These are phyloP conservation scores for Porites australiensis DNA, from an alignment of 64 coral and sea anemone genomes.

Conservation along the genomic window DNA sequence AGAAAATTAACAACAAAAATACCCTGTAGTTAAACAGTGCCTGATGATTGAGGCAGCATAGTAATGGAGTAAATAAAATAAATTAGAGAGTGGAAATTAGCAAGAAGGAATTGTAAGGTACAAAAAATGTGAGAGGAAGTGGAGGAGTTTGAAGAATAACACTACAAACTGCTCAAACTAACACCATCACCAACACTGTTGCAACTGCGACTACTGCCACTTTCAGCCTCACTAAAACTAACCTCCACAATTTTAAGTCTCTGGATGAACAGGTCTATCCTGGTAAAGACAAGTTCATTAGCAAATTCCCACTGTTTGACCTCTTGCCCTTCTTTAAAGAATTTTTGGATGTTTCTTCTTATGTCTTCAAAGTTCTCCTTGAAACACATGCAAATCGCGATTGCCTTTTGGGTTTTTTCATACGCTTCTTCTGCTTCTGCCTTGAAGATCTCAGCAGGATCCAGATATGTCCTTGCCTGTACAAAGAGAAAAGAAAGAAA, in stretches of 20 bases:
- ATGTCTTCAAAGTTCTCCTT: slow-evolving; percentile 83
- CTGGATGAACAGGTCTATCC: slow-evolving; percentile 87
- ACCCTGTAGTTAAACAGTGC: not conserved
- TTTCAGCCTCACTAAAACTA: not conserved
- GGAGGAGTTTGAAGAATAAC: too few species aligned
- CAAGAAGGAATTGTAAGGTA: too few species aligned
- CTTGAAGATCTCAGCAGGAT: slow-evolving; percentile 98
- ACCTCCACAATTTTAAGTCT: slow-evolving; percentile 92
- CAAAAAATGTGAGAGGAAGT: too few species aligned
- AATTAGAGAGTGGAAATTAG: too few species aligned
- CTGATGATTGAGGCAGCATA: too few species aligned
- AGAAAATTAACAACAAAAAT: not conserved
- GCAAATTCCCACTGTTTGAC: slow-evolving; percentile 94
- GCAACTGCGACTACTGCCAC: too few species aligned
- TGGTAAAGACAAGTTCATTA: slow-evolving; percentile 90
- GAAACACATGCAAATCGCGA: slow-evolving; percentile 86
- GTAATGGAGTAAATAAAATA: too few species aligned
- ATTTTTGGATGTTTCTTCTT: slow-evolving; percentile 86
- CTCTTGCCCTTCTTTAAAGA: slow-evolving; percentile 88
- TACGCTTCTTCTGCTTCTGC: slow-evolving; percentile 90
- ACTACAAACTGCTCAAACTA: too few species aligned
- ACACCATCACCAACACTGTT: too few species aligned
- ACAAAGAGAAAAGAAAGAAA: not conserved
- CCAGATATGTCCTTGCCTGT: slow-evolving; percentile 91
- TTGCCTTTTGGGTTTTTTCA: slow-evolving; percentile 85